These are phyloP conservation scores for Drosophila bifasciata DNA, from an alignment of 1,140 invertebrate species.

Conservation along the genomic window DNA sequence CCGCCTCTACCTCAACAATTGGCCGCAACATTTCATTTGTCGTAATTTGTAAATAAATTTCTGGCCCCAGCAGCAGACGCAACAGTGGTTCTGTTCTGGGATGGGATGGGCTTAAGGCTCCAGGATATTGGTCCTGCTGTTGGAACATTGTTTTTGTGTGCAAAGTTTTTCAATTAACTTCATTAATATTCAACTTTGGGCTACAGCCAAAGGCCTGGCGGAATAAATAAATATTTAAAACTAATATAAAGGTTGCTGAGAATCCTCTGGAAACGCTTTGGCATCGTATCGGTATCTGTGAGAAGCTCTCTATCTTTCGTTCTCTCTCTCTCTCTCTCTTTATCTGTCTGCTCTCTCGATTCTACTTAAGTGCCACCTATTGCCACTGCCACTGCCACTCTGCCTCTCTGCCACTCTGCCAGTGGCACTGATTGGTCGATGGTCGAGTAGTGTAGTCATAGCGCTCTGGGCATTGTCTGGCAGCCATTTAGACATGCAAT, in stretches of 20 bases:
- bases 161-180: slow-evolving; percentile 73
- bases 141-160: slow-evolving; percentile 12
- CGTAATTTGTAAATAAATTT: slow-evolving; percentile 72
- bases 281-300: no score
- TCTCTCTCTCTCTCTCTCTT: no score
- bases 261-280: background rate
- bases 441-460: slow-evolving; percentile 1
- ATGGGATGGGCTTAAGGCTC: background rate
- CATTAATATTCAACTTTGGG: slow-evolving; percentile 72
- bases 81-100: background rate
- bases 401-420: no score
- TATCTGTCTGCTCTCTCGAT: no score
- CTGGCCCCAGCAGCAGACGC: slow-evolving; percentile 13
- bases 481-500: slow-evolving; percentile 61
- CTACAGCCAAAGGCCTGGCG: slow-evolving; percentile 31
- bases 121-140: slow-evolving; percentile 30
- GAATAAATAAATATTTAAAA: slow-evolving; percentile 72
- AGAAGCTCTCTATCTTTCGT: no score
- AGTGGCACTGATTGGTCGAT: background rate
- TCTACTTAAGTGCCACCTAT: slow-evolving; percentile 21
- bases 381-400: background rate
- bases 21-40: slow-evolving; percentile 59
- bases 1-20: slow-evolving; percentile 10
- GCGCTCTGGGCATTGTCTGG: background rate
- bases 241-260: slow-evolving; percentile 62